Evolutionary conservation across 2,888 invertebrate species (phyloP).

Genomic region (Diplazon laetatorius): DNA sequence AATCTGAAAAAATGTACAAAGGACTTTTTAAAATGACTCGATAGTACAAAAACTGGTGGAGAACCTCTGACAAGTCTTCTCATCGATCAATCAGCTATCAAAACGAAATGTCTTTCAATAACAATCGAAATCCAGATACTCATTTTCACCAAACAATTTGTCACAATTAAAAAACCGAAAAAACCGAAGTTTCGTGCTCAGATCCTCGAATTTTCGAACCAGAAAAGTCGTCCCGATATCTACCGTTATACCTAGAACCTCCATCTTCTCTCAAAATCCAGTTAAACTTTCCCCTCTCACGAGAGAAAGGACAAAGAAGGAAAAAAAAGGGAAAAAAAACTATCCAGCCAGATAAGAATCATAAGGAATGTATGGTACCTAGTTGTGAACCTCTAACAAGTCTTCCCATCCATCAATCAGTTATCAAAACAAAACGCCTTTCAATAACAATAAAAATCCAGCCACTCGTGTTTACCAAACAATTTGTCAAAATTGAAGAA

Average conservation of each 20-base stretch:
- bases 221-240: neutral
- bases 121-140: neutral
- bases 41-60: no score
- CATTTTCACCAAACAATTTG: constrained; percentile 4
- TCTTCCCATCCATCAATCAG: neutral
- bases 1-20: no score
- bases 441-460: neutral
- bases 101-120: neutral
- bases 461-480: neutral
- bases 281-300: constrained; percentile 47
- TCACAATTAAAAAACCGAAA: neutral
- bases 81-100: neutral
- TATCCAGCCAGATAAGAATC: no score
- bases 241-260: neutral
- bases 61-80: no score
- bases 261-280: constrained; percentile 30
- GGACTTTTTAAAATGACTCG: no score
- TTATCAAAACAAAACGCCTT: neutral
- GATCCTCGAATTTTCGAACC: constrained; percentile 12
- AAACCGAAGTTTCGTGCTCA: neutral
- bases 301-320: constrained; percentile 40
- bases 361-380: no score
- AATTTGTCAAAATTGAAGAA: constrained; percentile 1
- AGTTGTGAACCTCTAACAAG: no score
- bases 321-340: no score